phyloP scores from a whole-genome alignment of 2,113 vertebrate genomes.

The Bufo bufo region DNA sequence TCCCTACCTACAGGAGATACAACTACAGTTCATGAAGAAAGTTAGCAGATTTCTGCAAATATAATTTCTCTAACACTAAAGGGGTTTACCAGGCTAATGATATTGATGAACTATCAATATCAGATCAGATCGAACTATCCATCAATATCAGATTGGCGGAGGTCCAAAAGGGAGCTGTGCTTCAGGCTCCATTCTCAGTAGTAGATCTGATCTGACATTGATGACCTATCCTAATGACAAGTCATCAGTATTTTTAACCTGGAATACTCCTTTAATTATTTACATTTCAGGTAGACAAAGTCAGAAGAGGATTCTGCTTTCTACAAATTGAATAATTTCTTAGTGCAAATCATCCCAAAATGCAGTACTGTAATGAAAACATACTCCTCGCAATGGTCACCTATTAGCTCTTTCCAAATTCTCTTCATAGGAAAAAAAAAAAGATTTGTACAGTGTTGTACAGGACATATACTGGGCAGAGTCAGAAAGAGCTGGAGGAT shows the following conservation, averaged over 20 bases:
- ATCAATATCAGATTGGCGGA: no score
- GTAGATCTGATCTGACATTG: no score
- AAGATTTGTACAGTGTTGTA: not conserved
- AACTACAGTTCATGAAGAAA: not conserved
- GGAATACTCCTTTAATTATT: no score
- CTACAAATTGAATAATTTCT: not conserved
- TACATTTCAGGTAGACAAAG: not conserved
- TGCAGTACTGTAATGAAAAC: not conserved
- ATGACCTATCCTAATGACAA: no score
- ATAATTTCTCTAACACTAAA: not conserved
- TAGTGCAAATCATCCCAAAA: not conserved
- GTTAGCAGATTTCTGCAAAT: not conserved
- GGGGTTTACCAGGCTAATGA: no score
- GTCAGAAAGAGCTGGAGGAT: conserved; percentile 3
- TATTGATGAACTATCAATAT: no score
- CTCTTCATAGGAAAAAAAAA: not conserved
- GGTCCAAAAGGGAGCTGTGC: no score
- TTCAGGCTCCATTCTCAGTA: no score
- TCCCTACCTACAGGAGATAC: no score
- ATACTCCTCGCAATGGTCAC: not conserved
- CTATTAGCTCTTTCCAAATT: conserved; percentile 4
- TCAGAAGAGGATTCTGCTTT: not conserved
- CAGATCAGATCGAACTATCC: no score
- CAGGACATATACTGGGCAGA: conserved; percentile 25
- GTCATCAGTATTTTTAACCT: no score